These are phyloP conservation scores for Boleophthalmus pectinirostris DNA, from an alignment of 2,113 vertebrate species.

Conservation along the genomic window DNA sequence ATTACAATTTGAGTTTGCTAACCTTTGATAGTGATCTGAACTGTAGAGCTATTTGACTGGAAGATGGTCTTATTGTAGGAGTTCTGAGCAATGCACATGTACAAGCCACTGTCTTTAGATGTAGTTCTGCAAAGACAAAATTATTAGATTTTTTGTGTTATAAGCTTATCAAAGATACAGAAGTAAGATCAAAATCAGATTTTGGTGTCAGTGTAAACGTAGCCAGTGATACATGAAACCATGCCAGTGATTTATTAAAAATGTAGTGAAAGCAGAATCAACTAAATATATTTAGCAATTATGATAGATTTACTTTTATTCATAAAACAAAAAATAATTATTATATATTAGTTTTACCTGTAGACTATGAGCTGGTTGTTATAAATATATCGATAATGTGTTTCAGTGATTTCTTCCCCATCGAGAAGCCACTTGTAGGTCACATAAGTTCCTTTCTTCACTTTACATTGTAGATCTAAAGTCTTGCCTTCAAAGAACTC, in stretches of 20 bases:
- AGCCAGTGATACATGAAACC: too few relatives aligned
- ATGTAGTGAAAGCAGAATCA: too few relatives aligned
- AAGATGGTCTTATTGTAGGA: constrained; percentile 33
- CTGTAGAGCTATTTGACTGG: constrained; percentile 23
- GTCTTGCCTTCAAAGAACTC: constrained; percentile 55
- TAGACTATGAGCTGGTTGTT: constrained; percentile 14
- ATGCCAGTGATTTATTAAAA: too few relatives aligned
- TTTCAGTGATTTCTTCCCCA: constrained; percentile 5
- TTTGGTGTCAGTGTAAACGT: too few relatives aligned
- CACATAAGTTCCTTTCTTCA: constrained; percentile 48
- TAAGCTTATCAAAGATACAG: too few relatives aligned
- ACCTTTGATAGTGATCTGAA: constrained; percentile 68
- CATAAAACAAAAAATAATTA: background rate
- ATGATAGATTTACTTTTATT: background rate
- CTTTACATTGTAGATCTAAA: constrained; percentile 51
- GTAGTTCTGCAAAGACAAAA: constrained; percentile 36
- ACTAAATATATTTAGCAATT: too few relatives aligned
- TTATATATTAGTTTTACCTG: constrained; percentile 23
- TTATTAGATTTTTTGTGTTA: too few relatives aligned
- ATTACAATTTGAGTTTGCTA: background rate
- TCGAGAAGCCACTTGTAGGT: constrained; percentile 65
- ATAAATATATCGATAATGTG: background rate
- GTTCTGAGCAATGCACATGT: constrained; percentile 62
- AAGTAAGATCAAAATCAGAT: too few relatives aligned
- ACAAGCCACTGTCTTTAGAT: constrained; percentile 54